Percentiles rank a stretch among this genome's conserved stretches.
phyloP scores from a whole-genome alignment of 2,888 invertebrate species.

The Anodontia alba region DNA sequence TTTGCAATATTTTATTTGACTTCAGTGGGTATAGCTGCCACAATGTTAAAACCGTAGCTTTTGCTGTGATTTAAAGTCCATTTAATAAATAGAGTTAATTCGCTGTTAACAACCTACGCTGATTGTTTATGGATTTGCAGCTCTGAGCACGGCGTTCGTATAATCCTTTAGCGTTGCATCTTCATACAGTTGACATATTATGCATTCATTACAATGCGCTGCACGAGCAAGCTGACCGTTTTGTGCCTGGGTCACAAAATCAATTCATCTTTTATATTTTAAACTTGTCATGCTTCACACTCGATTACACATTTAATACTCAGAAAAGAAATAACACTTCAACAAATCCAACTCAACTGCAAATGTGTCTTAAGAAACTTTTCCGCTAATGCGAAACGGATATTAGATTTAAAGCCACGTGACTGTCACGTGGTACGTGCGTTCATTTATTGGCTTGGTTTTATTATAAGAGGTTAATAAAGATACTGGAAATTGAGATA shows the following conservation, averaged over 20 bases:
- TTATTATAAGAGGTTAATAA: conserved; percentile 16
- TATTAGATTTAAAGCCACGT: conserved; percentile 60
- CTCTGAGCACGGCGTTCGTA: not conserved
- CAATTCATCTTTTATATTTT: conserved; percentile 13
- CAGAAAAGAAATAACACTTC: conserved; percentile 64
- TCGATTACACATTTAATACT: conserved; percentile 52
- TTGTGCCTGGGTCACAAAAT: not conserved
- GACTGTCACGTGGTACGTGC: conserved; percentile 40
- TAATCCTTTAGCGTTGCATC: conserved; percentile 4
- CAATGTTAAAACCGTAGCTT: no score
- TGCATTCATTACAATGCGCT: conserved; percentile 17
- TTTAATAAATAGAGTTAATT: not conserved
- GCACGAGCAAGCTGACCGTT: conserved; percentile 11
- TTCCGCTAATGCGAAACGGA: conserved; percentile 47
- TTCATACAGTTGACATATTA: conserved; percentile 7
- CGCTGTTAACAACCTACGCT: not conserved
- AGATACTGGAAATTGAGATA: conserved; percentile 1
- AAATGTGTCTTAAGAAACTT: conserved; percentile 43
- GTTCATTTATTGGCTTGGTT: conserved; percentile 7
- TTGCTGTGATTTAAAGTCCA: no score
- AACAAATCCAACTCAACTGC: conserved; percentile 7
- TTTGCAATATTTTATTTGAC: no score
- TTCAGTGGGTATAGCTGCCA: no score
- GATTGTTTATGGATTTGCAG: conserved; percentile 5
- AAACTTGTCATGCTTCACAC: conserved; percentile 37